Base-by-base conservation (phyloP, 2,888 invertebrate species). In the Thalpophila matura region DNA sequence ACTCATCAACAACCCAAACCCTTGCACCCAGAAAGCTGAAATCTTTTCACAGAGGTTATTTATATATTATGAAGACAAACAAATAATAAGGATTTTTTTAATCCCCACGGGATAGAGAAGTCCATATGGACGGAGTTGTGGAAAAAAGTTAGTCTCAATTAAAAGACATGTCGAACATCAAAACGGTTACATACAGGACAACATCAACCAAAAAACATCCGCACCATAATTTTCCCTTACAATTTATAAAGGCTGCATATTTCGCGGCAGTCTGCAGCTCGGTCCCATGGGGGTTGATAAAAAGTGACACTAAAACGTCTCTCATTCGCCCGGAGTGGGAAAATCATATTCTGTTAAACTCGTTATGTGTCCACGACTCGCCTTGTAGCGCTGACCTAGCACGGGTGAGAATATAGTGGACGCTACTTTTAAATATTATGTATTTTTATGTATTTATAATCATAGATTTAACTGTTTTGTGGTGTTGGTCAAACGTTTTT, bases 291-390 rank as follows among this genome's bases (percentile, higher is more conserved):
- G 92, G 81, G 79, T 57, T 79, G 80, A 82, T 85, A 91, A 92
- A 93, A 92, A 92, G 89, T 89, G 92, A 85, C 91, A 91, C 89
- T 92, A 91, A 94, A 94, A 93, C 88, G 93, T 91, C 89, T 81
- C 93, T 89, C 91, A 89, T 89, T 88, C 90, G 80, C 55, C 66
- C 83, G 85, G 71, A 79, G 83, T 82, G 89, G 81, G 89, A 87
- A 93, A 95, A 94, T 94, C 94, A 94, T 95, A 95, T 95, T 95
- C 92, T 93, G 93, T 90, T 95, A 94, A 95, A 93, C 90, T 94
- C 90, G 94, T 94, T 95, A 95, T 83, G 89, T 90, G 93, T 89
- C 93, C 92, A 89, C 90, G 93, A 88, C 90, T 91, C 89, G 92
- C 88, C 91, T 90, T 88, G 89, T 89, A 87, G 90, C 86, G 94